Base-by-base conservation (phyloP, 1,140 invertebrate genomes). In the Zeugodacus cucurbitae region DNA sequence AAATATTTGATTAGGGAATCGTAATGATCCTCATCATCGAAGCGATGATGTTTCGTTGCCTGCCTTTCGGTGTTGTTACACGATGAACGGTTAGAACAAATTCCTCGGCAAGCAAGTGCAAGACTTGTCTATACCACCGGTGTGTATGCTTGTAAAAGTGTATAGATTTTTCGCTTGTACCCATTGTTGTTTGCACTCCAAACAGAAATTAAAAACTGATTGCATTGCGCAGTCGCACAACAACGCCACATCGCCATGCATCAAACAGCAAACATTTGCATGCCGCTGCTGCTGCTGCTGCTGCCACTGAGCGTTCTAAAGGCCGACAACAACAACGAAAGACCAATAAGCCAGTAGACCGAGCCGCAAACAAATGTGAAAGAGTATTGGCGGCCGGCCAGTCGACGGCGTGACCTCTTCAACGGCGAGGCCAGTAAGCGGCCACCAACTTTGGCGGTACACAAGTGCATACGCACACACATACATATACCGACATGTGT, bases 191-290 rank as follows among this genome's bases (percentile, higher is more conserved):
- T 82, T 82, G 34, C 37, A 44, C 5, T 48, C 22, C n/a, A 82
- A 82, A 82, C 41, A 82, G 37, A 82, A 82, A 82, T 82, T 82
- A 82, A 82, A 48, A 82, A 82, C 37, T 82, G 74, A 82, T 82
- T 82, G 74, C 74, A 82, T 22, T 74, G 20, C 32, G 17, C 37
- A 10, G 32, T 7, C 11, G 37, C 34, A 17, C 34, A 67, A 70
- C 32, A 70, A 82, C n/a, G 58, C 26, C 29, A 5, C 34, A 4
- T 17, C 4, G 32, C 7, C 17, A 32, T 37, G 26, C 41, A 82
- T 82, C 74, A 48, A 48, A 48, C 58, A 62, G 58, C 41, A 82
- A 82, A 82, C 74, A 82, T 82, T 82, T 82, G 74, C 74, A 82
- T 82, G 37, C 11, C 74, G 74, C 74, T 82, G 74, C 74, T 17